A percentile compares a stretch with the other conserved stretches of the same genome.
Evolutionary conservation across 2,113 vertebrate species (phyloP).

Genomic region (Nanorana parkeri): DNA sequence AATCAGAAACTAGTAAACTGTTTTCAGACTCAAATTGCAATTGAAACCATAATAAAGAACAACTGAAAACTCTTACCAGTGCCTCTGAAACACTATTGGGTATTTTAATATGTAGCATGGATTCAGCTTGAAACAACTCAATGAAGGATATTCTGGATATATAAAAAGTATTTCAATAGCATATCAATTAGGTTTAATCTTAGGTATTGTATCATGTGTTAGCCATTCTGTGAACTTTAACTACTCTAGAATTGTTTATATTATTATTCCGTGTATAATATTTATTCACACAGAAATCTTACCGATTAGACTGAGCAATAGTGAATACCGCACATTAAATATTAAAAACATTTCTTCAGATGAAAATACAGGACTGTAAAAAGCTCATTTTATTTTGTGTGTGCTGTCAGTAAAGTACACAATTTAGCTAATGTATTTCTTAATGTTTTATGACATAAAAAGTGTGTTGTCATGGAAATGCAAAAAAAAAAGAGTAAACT

Average conservation of each 20-base stretch:
- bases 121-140: no score
- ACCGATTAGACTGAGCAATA: background rate
- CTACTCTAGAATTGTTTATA: background rate
- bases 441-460: slow-evolving; percentile 13
- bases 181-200: no score
- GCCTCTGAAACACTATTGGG: no score
- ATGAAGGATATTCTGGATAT: no score
- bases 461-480: background rate
- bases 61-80: no score
- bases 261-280: no score
- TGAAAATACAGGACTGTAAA: slow-evolving; percentile 24
- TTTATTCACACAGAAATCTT: background rate
- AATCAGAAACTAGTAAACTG: no score
- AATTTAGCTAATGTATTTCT: slow-evolving; percentile 16
- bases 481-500: background rate
- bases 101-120: no score
- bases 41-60: no score
- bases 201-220: no score
- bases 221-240: background rate
- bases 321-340: slow-evolving; percentile 5
- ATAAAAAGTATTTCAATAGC: no score
- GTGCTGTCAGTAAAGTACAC: background rate
- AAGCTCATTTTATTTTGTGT: slow-evolving; percentile 6
- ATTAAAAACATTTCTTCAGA: background rate
- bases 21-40: no score